Percentiles rank a stretch among this genome's conserved stretches.
These are phyloP conservation scores for Rhynchonycteris naso DNA, from an alignment of 2,797 vertebrate species.

Conservation along the genomic window DNA sequence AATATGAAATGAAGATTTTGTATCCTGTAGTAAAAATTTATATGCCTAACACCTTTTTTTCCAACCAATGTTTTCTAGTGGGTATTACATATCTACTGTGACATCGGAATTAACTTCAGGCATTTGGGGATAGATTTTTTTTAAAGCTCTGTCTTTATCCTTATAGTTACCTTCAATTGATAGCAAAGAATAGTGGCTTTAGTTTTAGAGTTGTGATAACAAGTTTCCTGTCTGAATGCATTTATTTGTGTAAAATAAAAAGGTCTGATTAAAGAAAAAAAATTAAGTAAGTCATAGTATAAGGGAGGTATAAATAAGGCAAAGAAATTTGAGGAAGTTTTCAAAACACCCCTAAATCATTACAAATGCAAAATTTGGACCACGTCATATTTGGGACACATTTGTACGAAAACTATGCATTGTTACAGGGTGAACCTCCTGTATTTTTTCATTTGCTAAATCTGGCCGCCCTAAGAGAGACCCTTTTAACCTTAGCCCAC, in stretches of 20 bases:
- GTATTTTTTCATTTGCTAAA: not conserved
- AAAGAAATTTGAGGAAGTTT: not conserved
- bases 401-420: not conserved
- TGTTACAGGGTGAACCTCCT: too few relatives aligned
- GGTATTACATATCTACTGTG: not conserved
- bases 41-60: not conserved
- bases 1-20: not conserved
- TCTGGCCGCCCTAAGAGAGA: not conserved
- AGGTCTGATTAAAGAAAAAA: not conserved
- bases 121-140: not conserved
- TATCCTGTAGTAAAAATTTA: not conserved
- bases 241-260: slow-evolving; percentile 20
- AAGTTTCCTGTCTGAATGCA: not conserved
- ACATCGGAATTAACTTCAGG: not conserved
- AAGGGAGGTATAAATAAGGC: not conserved
- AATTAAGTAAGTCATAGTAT: not conserved
- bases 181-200: not conserved
- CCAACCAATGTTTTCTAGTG: not conserved
- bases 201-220: not conserved
- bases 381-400: not conserved
- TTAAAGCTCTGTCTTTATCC: not conserved
- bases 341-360: not conserved
- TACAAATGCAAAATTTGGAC: not conserved
- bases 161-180: not conserved
- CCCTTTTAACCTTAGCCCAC: not conserved